Conservation (phyloP, 1,140 invertebrate species). For the Temnothorax longispinosus region DNA sequence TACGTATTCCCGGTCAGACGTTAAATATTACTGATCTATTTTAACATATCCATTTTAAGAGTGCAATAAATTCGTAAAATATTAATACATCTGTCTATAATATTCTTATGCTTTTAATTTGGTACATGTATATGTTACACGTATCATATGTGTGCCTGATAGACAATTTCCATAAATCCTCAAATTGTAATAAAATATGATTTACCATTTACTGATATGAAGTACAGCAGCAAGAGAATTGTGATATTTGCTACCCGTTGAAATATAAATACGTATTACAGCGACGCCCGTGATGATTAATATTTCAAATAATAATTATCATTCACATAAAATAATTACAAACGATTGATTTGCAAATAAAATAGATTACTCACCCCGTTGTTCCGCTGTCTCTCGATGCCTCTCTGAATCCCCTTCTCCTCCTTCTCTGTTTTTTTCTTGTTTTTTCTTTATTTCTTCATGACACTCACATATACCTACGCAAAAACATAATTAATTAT, state of each 20-base stretch:
- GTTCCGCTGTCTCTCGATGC: background rate
- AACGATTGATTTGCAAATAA: background rate
- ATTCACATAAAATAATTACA: background rate
- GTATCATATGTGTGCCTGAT: no score
- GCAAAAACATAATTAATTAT: background rate
- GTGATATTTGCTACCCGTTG: background rate
- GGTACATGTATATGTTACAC: background rate
- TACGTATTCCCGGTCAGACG: background rate
- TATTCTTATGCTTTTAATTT: background rate
- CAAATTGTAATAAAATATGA: conserved; percentile 1
- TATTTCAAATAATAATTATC: background rate
- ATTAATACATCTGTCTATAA: background rate
- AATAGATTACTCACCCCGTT: background rate
- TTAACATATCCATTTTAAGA: background rate
- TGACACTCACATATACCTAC: background rate
- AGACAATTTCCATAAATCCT: background rate
- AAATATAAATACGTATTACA: background rate
- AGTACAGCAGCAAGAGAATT: background rate
- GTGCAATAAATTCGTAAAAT: background rate
- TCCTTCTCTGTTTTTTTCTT: background rate
- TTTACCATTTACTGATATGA: background rate
- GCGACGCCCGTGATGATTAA: background rate
- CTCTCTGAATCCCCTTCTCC: background rate
- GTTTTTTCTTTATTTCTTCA: background rate
- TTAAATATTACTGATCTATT: background rate